These are phyloP conservation scores for Etheostoma nigrum DNA, from an alignment of 2,797 vertebrate genomes.

Conservation along the genomic window DNA sequence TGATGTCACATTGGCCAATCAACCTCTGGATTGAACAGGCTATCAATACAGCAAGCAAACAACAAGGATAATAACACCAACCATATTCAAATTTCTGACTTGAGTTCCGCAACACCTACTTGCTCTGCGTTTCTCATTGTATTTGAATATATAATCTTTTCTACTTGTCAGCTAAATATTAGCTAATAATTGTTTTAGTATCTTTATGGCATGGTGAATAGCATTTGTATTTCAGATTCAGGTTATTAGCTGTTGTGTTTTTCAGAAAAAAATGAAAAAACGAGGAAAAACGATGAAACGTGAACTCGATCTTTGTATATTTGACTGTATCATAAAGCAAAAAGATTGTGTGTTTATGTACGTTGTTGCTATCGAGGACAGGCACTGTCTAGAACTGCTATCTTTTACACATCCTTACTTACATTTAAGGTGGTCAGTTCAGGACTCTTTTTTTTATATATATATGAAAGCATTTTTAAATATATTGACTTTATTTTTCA, in stretches of 20 bases:
- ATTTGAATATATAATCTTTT: constrained; percentile 99
- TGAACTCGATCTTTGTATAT: constrained; percentile 99
- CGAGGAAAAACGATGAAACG: constrained; percentile 82
- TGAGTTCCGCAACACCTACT: constrained; percentile 96
- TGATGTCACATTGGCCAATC: constrained; percentile 91
- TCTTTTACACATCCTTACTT: constrained; percentile 89
- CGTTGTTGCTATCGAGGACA: constrained; percentile 98
- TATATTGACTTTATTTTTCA: constrained; percentile 94
- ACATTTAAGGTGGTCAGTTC: constrained; percentile 93
- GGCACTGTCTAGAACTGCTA: constrained; percentile 96
- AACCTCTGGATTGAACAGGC: constrained; percentile 93
- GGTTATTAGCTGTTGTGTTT: constrained; percentile 99
- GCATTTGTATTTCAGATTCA: constrained; percentile 99
- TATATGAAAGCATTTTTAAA: constrained; percentile 88
- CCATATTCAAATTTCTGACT: constrained; percentile 94
- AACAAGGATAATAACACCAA: constrained; percentile 78
- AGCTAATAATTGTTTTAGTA: constrained; percentile 99
- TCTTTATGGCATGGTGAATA: constrained; percentile 99
- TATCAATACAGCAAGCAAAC: constrained; percentile 76
- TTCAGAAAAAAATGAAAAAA: constrained; percentile 89
- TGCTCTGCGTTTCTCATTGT: constrained; percentile 99
- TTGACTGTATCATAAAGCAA: constrained; percentile 99
- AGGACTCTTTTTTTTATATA: constrained; percentile 85
- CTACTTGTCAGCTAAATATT: constrained; percentile 99
- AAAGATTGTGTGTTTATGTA: constrained; percentile 99